These are phyloP conservation scores for Plecturocebus donacophilus DNA, from an alignment of 2,113 vertebrate species.

Conservation along the genomic window DNA sequence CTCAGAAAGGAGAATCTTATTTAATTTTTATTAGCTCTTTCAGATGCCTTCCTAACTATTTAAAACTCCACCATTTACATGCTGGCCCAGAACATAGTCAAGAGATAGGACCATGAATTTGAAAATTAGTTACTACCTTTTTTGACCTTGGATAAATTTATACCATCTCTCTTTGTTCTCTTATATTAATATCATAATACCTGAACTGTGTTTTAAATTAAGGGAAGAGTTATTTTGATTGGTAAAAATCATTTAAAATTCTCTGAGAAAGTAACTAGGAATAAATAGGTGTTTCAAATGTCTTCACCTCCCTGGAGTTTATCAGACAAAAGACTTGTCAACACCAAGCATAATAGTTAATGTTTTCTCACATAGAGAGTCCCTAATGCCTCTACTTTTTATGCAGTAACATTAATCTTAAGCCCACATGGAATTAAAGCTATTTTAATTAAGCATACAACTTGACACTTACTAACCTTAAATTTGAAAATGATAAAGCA, in stretches of 20 bases:
- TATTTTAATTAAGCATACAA: constrained; percentile 68
- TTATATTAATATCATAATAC: neutral
- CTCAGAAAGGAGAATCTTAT: neutral
- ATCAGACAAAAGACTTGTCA: constrained; percentile 41
- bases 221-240: neutral
- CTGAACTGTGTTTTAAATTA: constrained; percentile 14
- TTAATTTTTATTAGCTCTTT: neutral
- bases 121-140: neutral
- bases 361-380: neutral
- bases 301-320: constrained; percentile 37
- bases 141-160: constrained; percentile 1
- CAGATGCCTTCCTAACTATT: neutral
- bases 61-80: neutral
- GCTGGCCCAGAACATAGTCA: neutral
- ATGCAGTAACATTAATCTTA: constrained; percentile 58
- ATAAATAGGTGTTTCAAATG: constrained; percentile 7
- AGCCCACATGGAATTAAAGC: constrained; percentile 46
- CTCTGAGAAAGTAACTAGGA: neutral
- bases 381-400: neutral
- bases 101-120: neutral
- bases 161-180: neutral
- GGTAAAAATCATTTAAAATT: constrained; percentile 18
- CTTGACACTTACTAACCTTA: constrained; percentile 24
- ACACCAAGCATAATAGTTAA: constrained; percentile 11
- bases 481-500: constrained; percentile 58